These are phyloP conservation scores for Serinus canaria DNA, from an alignment of 2,113 vertebrate genomes.

Conservation along the genomic window DNA sequence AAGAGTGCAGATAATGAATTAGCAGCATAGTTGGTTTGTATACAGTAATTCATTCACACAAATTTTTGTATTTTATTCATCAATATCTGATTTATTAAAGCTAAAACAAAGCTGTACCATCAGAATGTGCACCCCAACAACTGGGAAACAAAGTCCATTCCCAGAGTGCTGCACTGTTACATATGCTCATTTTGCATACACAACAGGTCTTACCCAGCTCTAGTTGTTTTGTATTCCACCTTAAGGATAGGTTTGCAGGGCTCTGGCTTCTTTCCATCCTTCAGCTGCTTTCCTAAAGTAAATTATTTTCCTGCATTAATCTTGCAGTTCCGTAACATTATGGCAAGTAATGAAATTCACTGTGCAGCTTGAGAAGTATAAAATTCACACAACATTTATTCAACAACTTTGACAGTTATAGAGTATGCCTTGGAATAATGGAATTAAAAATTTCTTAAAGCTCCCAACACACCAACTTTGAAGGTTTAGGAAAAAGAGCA, in stretches of 20 bases:
- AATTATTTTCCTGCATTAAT: conserved; percentile 73
- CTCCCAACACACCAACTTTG: background rate
- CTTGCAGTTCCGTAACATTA: background rate
- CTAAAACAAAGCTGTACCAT: background rate
- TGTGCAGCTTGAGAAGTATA: background rate
- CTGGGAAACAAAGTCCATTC: background rate
- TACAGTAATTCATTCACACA: background rate
- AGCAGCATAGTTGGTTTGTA: background rate
- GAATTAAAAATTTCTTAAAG: background rate
- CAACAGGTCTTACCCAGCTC: conserved; percentile 83
- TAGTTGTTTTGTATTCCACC: conserved; percentile 98
- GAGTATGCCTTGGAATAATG: background rate
- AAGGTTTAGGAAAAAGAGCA: background rate
- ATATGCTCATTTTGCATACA: background rate
- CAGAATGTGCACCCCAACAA: background rate
- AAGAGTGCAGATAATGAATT: background rate
- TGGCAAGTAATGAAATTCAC: background rate
- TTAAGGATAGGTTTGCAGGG: conserved; percentile 99
- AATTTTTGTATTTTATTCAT: background rate
- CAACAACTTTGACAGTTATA: background rate
- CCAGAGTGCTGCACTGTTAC: background rate
- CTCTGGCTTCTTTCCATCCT: conserved; percentile 99
- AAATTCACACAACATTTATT: background rate
- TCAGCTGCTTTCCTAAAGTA: conserved; percentile 95
- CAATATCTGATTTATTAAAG: background rate